A percentile compares a stretch with the other conserved stretches of the same genome.
Evolutionary conservation across 53 echinoderm and acorn worm genomes (phyloP).

Genomic region (Echinarachnius parma): DNA sequence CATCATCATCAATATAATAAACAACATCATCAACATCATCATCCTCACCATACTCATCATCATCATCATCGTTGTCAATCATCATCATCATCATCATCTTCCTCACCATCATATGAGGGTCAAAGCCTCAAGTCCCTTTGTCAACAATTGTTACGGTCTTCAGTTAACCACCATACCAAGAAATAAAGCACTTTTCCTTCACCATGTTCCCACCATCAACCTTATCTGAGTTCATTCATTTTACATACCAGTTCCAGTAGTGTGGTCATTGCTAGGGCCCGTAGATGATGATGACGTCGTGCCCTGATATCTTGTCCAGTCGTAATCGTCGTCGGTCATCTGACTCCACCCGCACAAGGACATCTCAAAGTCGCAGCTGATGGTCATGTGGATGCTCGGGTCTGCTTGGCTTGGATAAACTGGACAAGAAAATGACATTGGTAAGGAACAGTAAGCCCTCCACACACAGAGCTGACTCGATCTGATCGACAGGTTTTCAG

Average conservation of each 20-base stretch:
- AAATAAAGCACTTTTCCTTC: no score
- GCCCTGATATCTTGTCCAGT: constrained; percentile 71
- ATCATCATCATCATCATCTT: no score
- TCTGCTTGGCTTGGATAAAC: constrained; percentile 42
- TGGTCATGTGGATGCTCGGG: constrained; percentile 2
- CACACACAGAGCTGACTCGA: not conserved
- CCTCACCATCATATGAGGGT: no score
- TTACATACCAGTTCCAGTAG: constrained; percentile 29
- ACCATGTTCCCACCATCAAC: not conserved
- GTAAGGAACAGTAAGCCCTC: not conserved
- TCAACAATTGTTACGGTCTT: no score
- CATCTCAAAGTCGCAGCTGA: constrained; percentile 67
- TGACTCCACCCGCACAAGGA: constrained; percentile 60
- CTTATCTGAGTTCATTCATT: not conserved
- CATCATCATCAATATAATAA: not conserved
- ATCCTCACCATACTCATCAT: no score
- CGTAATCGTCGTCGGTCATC: constrained; percentile 57
- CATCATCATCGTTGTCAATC: no score
- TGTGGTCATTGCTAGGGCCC: constrained; percentile 72
- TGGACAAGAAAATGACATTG: not conserved
- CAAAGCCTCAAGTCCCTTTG: no score
- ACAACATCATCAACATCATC: no score
- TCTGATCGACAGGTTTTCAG: no score
- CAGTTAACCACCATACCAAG: no score
- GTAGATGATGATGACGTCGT: constrained; percentile 58